A percentile compares a stretch with the other conserved stretches of the same genome.
Evolutionary conservation across 2,888 invertebrate species (phyloP).

Genomic region (Napeogenes sylphis): DNA sequence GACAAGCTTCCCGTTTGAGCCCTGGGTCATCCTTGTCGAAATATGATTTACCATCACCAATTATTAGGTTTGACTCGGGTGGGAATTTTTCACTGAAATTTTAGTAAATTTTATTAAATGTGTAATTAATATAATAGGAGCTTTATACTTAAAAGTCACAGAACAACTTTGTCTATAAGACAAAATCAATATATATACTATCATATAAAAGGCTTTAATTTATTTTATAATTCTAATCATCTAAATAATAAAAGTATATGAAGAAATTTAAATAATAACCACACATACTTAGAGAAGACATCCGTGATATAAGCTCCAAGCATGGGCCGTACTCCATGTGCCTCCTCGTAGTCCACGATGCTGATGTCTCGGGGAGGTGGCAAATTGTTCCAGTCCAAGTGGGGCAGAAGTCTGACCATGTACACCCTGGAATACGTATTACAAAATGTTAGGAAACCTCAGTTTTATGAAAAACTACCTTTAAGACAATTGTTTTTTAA

Average conservation of each 20-base stretch:
- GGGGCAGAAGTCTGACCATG: conserved; percentile 82
- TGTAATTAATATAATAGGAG: too few relatives aligned
- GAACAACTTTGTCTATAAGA: too few relatives aligned
- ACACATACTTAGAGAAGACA: conserved; percentile 84
- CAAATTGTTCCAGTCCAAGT: conserved; percentile 80
- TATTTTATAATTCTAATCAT: too few relatives aligned
- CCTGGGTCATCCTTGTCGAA: conserved; percentile 41
- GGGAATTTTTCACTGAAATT: conserved; percentile 72
- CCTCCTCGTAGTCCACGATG: conserved; percentile 84
- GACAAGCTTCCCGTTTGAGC: conserved; percentile 40
- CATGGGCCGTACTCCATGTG: conserved; percentile 81
- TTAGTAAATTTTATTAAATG: neutral
- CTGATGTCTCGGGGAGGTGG: conserved; percentile 83
- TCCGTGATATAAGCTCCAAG: conserved; percentile 90
- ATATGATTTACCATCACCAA: conserved; percentile 81
- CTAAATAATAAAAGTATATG: too few relatives aligned
- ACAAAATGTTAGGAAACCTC: neutral
- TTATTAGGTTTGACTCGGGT: conserved; percentile 81
- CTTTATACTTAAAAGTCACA: too few relatives aligned
- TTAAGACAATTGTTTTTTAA: neutral
- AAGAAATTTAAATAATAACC: too few relatives aligned
- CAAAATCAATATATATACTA: too few relatives aligned
- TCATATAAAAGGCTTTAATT: too few relatives aligned
- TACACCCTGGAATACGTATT: conserved; percentile 77
- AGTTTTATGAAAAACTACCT: too few relatives aligned